Percentiles rank a stretch among this genome's conserved stretches.
phyloP scores from a whole-genome alignment of 92 coral and sea anemone genomes.

The Plumapathes pennacea region DNA sequence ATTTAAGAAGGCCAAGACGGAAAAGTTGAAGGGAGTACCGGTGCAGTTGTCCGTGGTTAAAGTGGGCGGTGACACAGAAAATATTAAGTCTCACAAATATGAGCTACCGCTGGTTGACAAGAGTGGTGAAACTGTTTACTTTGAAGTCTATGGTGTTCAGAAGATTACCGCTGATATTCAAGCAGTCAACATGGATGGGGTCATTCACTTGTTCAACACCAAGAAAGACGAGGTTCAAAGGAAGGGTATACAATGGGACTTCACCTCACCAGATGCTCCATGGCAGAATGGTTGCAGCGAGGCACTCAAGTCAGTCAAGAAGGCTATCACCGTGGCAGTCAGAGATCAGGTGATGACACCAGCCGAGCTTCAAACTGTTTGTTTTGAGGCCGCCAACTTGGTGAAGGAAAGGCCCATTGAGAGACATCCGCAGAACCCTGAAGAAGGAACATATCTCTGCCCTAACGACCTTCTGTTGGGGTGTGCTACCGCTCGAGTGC shows the following conservation, averaged over 20 bases:
- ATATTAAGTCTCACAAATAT: conserved; percentile 19
- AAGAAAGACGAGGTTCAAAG: conserved; percentile 33
- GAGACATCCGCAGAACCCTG: conserved; percentile 30
- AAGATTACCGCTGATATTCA: conserved; percentile 42
- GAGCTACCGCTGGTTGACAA: conserved; percentile 29
- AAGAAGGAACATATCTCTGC: conserved; percentile 27
- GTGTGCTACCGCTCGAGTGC: conserved; percentile 6
- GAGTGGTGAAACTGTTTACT: conserved; percentile 12
- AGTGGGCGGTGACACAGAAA: conserved; percentile 42
- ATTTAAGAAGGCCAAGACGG: conserved; percentile 25
- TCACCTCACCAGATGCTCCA: conserved; percentile 53
- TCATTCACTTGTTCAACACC: conserved; percentile 21
- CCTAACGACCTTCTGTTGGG: conserved; percentile 32
- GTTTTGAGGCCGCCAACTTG: conserved; percentile 43
- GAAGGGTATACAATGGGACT: too few relatives aligned
- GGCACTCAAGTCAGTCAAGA: conserved; percentile 41
- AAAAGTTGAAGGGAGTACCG: conserved; percentile 16
- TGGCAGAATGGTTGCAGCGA: conserved; percentile 54
- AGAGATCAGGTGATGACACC: conserved; percentile 34
- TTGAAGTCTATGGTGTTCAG: conserved; percentile 41
- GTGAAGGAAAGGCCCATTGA: conserved; percentile 56
- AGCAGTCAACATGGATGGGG: conserved; percentile 5
- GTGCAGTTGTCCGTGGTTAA: conserved; percentile 39
- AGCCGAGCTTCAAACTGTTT: conserved; percentile 45
- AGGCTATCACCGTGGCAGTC: conserved; percentile 22